Percentiles rank a stretch among this genome's conserved stretches.
Conservation (phyloP, 2,113 vertebrate species). For the Micronycteris hirsuta region DNA sequence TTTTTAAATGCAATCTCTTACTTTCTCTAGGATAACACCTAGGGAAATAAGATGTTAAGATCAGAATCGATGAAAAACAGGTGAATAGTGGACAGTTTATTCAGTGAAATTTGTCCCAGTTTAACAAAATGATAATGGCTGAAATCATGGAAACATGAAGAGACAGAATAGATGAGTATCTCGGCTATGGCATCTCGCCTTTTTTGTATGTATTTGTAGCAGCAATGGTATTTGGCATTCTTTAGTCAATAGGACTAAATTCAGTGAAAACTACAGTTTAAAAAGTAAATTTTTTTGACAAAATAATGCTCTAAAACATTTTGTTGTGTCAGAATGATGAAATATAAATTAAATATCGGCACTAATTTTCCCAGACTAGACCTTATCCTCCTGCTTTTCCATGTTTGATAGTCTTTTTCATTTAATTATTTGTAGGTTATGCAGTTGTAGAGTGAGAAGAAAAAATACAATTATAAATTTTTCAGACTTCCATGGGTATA, state of each 20-base stretch:
- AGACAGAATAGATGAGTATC: neutral
- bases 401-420: neutral
- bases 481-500: neutral
- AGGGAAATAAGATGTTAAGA: neutral
- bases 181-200: neutral
- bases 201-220: neutral
- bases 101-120: neutral
- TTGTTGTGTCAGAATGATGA: neutral
- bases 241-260: neutral
- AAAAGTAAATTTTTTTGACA: neutral
- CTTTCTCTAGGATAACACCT: neutral
- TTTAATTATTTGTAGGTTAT: neutral
- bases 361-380: neutral
- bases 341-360: neutral
- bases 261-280: neutral
- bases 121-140: neutral
- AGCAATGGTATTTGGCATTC: neutral
- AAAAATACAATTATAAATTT: slow-evolving; percentile 21
- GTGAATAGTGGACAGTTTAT: neutral
- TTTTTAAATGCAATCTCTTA: neutral
- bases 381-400: neutral
- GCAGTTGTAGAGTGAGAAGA: neutral
- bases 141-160: neutral
- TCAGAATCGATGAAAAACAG: neutral
- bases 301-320: neutral